Conservation (phyloP, 2,888 invertebrate species). For the Tolmerus cingulatus region DNA sequence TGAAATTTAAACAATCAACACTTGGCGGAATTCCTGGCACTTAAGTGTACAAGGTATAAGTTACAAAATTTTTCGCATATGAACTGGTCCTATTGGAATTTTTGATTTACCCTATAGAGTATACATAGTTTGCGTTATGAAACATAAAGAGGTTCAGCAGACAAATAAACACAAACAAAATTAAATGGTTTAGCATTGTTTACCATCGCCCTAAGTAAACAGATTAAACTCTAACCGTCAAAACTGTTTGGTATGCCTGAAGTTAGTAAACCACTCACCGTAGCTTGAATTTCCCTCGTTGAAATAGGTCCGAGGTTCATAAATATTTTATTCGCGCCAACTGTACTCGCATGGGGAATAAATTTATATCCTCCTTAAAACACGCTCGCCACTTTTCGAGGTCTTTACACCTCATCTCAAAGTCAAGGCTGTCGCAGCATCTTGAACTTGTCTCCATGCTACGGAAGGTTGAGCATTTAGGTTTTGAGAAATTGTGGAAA, state of each 20-base stretch:
- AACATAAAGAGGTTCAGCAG: neutral
- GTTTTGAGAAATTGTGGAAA: constrained; percentile 27
- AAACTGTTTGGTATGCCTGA: neutral
- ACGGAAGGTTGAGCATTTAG: constrained; percentile 28
- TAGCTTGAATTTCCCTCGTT: neutral
- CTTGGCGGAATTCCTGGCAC: neutral
- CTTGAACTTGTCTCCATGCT: constrained; percentile 27
- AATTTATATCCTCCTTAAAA: neutral
- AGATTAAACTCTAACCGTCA: neutral
- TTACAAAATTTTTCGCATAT: neutral
- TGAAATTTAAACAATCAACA: neutral
- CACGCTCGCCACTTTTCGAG: neutral
- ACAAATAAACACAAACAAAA: neutral
- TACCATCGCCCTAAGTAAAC: neutral
- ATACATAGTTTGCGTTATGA: neutral
- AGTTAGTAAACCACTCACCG: neutral
- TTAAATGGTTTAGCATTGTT: neutral
- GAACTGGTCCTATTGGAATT: neutral
- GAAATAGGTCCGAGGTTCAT: neutral
- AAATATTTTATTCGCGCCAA: neutral
- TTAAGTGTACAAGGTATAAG: neutral
- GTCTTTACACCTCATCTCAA: constrained; percentile 17
- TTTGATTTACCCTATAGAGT: neutral
- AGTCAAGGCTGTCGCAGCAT: constrained; percentile 14
- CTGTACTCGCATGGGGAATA: neutral